phyloP scores from a whole-genome alignment of 1,140 invertebrate genomes.

The Drosophila takahashii region DNA sequence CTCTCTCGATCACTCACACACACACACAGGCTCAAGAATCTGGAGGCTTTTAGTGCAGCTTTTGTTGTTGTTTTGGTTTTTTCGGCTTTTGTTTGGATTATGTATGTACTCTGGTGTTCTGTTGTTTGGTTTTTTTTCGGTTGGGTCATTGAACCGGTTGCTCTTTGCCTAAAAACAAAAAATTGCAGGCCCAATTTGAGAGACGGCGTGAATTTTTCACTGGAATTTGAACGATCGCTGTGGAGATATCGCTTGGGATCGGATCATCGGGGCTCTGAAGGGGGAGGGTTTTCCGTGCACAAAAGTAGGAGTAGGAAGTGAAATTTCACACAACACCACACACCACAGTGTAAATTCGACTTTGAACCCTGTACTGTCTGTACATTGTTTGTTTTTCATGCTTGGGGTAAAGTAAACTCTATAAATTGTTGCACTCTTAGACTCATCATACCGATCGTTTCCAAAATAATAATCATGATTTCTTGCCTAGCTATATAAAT shows the following conservation, averaged over 20 bases:
- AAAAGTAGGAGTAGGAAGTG: conserved; percentile 17
- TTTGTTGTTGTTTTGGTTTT: conserved; percentile 55
- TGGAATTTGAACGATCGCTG: conserved; percentile 57
- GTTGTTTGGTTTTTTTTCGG: conserved; percentile 54
- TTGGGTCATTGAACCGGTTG: conserved; percentile 72
- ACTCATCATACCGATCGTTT: too few relatives aligned
- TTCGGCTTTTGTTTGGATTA: conserved; percentile 68
- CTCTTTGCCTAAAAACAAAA: conserved; percentile 77
- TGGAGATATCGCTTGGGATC: background rate
- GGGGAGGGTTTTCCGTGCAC: background rate
- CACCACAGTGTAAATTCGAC: too few relatives aligned
- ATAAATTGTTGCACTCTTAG: background rate
- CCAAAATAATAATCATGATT: too few relatives aligned
- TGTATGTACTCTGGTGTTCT: conserved; percentile 15
- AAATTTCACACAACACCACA: conserved; percentile 13
- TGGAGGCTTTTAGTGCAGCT: conserved; percentile 48
- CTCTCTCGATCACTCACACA: conserved; percentile 21
- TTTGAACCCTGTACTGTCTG: background rate
- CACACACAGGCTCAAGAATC: conserved; percentile 39
- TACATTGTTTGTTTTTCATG: background rate
- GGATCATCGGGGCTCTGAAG: background rate
- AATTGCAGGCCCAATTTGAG: conserved; percentile 69
- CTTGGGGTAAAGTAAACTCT: too few relatives aligned
- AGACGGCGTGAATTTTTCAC: conserved; percentile 54
- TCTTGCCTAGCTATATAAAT: too few relatives aligned